Conservation (phyloP, 2,888 invertebrate species). For the Dryobotodes eremita region DNA sequence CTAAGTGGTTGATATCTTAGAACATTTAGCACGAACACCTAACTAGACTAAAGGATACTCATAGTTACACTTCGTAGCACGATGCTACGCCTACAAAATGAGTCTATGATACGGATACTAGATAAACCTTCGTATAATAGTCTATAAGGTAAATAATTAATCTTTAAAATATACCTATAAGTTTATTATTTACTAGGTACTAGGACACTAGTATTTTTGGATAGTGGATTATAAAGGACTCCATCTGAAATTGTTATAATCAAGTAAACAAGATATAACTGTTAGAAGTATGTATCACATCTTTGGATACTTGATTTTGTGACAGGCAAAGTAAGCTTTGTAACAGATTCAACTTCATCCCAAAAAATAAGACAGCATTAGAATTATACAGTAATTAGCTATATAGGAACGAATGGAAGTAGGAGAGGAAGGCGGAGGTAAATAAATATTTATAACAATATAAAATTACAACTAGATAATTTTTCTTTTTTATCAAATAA, state of each 20-base stretch:
- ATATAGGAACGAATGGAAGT: background rate
- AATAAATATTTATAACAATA: background rate
- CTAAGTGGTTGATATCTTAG: constrained; percentile 53
- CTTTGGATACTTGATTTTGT: background rate
- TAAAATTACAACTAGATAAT: background rate
- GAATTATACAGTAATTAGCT: background rate
- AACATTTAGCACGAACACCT: constrained; percentile 61
- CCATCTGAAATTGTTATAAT: background rate
- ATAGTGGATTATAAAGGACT: background rate
- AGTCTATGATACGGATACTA: constrained; percentile 50
- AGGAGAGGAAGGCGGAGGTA: background rate
- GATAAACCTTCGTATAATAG: constrained; percentile 30
- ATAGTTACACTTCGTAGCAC: constrained; percentile 26
- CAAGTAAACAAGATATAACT: constrained; percentile 1
- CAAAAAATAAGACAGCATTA: background rate
- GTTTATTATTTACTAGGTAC: constrained; percentile 6
- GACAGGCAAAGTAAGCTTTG: background rate
- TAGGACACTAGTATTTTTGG: constrained; percentile 2
- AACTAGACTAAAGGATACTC: constrained; percentile 50
- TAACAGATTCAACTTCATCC: background rate
- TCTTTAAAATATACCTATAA: constrained; percentile 32
- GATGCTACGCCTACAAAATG: constrained; percentile 36
- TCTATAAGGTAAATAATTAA: constrained; percentile 30
- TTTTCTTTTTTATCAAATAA: background rate
- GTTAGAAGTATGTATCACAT: background rate